These are phyloP conservation scores for Rattus rattus DNA, from an alignment of 2,113 vertebrate species.

Conservation along the genomic window DNA sequence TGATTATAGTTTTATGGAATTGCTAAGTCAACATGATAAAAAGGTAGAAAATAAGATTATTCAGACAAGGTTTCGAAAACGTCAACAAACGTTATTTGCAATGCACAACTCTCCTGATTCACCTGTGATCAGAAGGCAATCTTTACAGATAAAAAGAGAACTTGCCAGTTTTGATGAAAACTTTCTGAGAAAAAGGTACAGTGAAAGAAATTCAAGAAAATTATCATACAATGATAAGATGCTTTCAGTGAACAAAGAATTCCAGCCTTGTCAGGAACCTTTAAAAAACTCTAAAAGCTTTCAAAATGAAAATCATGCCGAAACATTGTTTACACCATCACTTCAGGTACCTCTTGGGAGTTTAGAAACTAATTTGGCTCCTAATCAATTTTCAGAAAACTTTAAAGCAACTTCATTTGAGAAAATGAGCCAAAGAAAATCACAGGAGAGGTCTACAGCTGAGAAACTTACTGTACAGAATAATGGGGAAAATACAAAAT, in stretches of 20 bases:
- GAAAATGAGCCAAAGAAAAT: slow-evolving; percentile 66
- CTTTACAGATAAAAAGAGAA: slow-evolving; percentile 93
- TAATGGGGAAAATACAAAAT: slow-evolving; percentile 59
- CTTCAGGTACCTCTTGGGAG: slow-evolving; percentile 84
- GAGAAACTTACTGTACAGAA: slow-evolving; percentile 61
- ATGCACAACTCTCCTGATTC: slow-evolving; percentile 89
- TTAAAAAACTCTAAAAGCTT: slow-evolving; percentile 80
- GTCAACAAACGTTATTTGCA: slow-evolving; percentile 91
- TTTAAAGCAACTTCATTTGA: slow-evolving; percentile 67
- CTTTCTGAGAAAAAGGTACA: slow-evolving; percentile 86
- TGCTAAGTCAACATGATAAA: slow-evolving; percentile 91
- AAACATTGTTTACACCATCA: slow-evolving; percentile 81
- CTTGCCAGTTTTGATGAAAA: slow-evolving; percentile 90
- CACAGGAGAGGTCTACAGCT: slow-evolving; percentile 50
- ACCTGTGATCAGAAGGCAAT: slow-evolving; percentile 89
- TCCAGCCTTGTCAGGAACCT: slow-evolving; percentile 74
- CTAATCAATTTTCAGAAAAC: slow-evolving; percentile 84
- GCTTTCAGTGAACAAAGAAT: slow-evolving; percentile 73
- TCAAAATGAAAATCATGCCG: slow-evolving; percentile 72
- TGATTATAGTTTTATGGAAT: slow-evolving; percentile 94
- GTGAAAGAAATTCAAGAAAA: slow-evolving; percentile 87
- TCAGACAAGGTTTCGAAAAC: slow-evolving; percentile 92
- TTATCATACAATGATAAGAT: slow-evolving; percentile 67
- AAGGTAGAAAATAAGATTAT: slow-evolving; percentile 91
- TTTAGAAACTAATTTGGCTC: slow-evolving; percentile 81